Base-by-base conservation (phyloP, 2,888 invertebrate genomes). In the Dynastes hyllus region DNA sequence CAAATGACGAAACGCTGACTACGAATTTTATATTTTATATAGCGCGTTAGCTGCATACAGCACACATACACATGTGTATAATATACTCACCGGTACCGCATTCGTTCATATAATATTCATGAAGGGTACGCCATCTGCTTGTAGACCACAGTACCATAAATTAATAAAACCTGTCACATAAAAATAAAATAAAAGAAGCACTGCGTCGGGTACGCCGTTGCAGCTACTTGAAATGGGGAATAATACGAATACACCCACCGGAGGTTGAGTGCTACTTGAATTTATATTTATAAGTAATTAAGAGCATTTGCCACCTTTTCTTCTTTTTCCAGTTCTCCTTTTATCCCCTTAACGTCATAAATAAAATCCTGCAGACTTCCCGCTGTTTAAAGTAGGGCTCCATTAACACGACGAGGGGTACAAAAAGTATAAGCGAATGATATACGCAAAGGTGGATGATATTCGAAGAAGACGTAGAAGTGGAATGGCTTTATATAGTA, bases 141-240 rank as follows among this genome's bases (percentile, higher is more conserved):
- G 40, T 37, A 45, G 40, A 67, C 66, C n/a, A 8, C 22, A 6
- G 40, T 22, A 67, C 40, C 40, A 67, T 67, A 67, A 67, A 67
- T 67, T 67, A 67, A 67, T 67, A 67, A 67, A 67, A 67, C 40
- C 66, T 45, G 66, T 67, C 66, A 66, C 66, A 67, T 67, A 67
- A 67, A 67, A 67, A 45, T 22, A 67, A 67, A 67, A 67, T 67
- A 67, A 67, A 67, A 67, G 66, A 45, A 67, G 45, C 66, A 67
- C 40, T 67, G 40, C 55, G 22, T 58, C 55, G 6, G 8, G 22
- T 58, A 27, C 22, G 22, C 55, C n/a, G 55, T 5, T 16, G 22
- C 55, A 58, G 16, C 4, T 11, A 45, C 11, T 11, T 16, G 55
- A 22, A 58, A 58, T 22, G 16, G 22, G 55, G 8, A 22, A 22